These are phyloP conservation scores for Ligdia adustata DNA, from an alignment of 2,888 invertebrate genomes.

Conservation along the genomic window DNA sequence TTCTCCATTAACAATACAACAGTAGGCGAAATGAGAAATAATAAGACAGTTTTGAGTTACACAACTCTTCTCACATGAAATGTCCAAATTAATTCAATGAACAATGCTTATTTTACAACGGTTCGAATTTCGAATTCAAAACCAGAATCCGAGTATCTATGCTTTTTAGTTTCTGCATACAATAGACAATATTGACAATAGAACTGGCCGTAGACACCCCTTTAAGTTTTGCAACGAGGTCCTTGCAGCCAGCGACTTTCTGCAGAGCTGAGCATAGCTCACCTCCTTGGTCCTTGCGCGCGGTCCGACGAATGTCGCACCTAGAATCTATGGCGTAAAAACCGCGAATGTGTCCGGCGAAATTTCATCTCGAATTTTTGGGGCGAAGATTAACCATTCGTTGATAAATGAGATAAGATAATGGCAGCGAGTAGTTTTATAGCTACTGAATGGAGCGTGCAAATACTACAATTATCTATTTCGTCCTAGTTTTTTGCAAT, in stretches of 20 bases:
- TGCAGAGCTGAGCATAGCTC: constrained; percentile 25
- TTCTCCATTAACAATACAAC: constrained; percentile 1
- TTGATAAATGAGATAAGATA: constrained; percentile 37
- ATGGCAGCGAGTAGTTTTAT: constrained; percentile 24
- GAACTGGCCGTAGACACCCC: constrained; percentile 32
- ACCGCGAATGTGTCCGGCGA: background rate
- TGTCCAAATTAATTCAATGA: constrained; percentile 23
- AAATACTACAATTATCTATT: constrained; percentile 34
- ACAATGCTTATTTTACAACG: constrained; percentile 23
- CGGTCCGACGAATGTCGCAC: constrained; percentile 43
- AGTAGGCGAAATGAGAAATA: constrained; percentile 2
- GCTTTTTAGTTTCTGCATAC: constrained; percentile 35
- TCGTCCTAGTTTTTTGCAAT: constrained; percentile 28
- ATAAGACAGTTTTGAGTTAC: background rate
- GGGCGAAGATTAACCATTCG: constrained; percentile 34
- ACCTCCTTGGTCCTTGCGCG: constrained; percentile 22
- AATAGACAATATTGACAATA: constrained; percentile 38
- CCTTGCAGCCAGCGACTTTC: constrained; percentile 31
- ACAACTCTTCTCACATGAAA: constrained; percentile 2
- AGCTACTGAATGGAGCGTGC: constrained; percentile 31
- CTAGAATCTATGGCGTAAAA: background rate
- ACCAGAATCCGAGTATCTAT: constrained; percentile 33
- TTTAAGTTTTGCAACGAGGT: constrained; percentile 34
- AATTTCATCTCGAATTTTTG: constrained; percentile 27
- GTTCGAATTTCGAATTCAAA: constrained; percentile 11